phyloP scores from a whole-genome alignment of 2,797 vertebrate species.

The Chelon labrosus region DNA sequence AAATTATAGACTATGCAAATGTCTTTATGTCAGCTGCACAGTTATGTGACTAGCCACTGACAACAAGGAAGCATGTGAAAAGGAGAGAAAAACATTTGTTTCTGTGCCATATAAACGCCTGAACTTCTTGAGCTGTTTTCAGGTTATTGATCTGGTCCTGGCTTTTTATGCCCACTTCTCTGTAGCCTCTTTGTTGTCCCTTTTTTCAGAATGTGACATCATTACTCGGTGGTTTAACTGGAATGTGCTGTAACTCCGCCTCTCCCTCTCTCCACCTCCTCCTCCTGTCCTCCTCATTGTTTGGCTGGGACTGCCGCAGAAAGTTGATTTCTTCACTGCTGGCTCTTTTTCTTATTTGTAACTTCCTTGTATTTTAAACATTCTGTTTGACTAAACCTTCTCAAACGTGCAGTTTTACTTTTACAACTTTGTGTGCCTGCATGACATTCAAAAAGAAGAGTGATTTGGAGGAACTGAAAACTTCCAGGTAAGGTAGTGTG shows the following conservation, averaged over 20 bases:
- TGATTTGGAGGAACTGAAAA: constrained; percentile 49
- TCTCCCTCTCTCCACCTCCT: constrained; percentile 45
- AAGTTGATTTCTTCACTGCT: constrained; percentile 65
- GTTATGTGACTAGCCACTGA: neutral
- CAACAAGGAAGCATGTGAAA: neutral
- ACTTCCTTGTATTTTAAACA: constrained; percentile 22
- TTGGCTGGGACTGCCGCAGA: constrained; percentile 62
- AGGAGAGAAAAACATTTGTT: neutral
- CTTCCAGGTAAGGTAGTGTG: constrained; percentile 59
- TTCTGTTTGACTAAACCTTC: constrained; percentile 12
- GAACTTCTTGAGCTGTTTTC: constrained; percentile 10
- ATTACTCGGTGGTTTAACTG: constrained; percentile 73
- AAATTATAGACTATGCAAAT: constrained; percentile 11
- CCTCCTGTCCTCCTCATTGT: constrained; percentile 68
- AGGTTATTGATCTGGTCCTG: constrained; percentile 32
- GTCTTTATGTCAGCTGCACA: constrained; percentile 10
- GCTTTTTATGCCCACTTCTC: constrained; percentile 20
- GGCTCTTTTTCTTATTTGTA: constrained; percentile 36
- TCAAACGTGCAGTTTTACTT: neutral
- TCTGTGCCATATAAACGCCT: neutral
- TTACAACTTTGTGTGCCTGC: constrained; percentile 11
- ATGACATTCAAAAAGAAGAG: constrained; percentile 34
- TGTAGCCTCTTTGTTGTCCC: constrained; percentile 50
- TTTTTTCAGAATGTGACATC: constrained; percentile 76
- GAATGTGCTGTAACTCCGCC: constrained; percentile 80